Percentiles rank a stretch among this genome's conserved stretches.
phyloP scores from a whole-genome alignment of 2,888 invertebrate species.

The Drosophila eohydei region DNA sequence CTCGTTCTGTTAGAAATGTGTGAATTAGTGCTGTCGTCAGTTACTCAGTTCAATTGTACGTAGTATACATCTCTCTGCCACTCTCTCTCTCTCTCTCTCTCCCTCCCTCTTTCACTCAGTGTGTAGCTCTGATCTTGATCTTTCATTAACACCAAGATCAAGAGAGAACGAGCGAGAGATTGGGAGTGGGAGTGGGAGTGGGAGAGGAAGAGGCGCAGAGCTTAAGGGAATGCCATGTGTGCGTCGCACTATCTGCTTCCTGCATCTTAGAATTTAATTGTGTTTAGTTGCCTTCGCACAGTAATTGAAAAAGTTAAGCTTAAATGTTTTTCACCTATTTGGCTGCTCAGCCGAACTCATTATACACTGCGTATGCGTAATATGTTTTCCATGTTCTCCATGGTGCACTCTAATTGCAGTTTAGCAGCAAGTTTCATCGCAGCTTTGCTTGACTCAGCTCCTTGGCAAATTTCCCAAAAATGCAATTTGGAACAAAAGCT shows the following conservation, averaged over 20 bases:
- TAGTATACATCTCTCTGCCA: neutral
- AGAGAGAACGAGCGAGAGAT: slow-evolving; percentile 8
- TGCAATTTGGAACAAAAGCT: slow-evolving; percentile 15
- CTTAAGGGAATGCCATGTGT: slow-evolving; percentile 12
- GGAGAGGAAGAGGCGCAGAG: neutral
- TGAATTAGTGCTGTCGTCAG: slow-evolving; percentile 42
- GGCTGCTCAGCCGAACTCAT: neutral
- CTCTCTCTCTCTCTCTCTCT: neutral
- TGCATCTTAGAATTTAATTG: slow-evolving; percentile 35
- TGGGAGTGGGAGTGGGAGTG: neutral
- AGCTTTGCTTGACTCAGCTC: neutral
- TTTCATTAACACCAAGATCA: slow-evolving; percentile 56
- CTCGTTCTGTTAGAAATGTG: slow-evolving; percentile 46
- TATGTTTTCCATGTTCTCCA: slow-evolving; percentile 1
- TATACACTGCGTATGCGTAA: slow-evolving; percentile 22
- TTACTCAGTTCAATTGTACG: slow-evolving; percentile 22
- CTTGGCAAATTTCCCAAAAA: slow-evolving; percentile 32
- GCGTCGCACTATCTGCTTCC: slow-evolving; percentile 37
- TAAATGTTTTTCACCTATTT: neutral
- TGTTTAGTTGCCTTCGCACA: slow-evolving; percentile 13
- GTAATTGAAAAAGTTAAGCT: slow-evolving; percentile 5
- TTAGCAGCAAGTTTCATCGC: slow-evolving; percentile 25
- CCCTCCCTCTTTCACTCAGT: slow-evolving; percentile 1
- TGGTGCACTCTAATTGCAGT: neutral
- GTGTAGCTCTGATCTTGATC: slow-evolving; percentile 48